Percentiles rank a stretch among this genome's conserved stretches.
These are phyloP conservation scores for Chloroclystis v-ata DNA, from an alignment of 2,888 invertebrate genomes.

Conservation along the genomic window DNA sequence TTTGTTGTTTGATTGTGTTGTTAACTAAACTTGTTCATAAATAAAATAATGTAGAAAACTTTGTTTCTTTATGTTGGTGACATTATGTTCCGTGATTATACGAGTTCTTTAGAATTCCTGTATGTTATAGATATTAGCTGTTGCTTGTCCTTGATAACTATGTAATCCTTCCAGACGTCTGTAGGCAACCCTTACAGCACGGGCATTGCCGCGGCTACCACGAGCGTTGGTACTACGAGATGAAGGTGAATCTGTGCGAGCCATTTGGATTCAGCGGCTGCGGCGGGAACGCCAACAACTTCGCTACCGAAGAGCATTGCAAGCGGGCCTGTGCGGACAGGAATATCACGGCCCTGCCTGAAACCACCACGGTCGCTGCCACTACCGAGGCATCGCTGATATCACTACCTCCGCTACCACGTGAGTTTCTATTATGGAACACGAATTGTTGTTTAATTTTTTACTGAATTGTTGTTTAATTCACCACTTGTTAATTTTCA, in stretches of 20 bases:
- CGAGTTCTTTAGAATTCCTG: no score
- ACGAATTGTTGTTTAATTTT: no score
- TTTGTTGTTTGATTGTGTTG: no score
- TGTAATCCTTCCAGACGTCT: constrained; percentile 79
- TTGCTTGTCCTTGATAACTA: no score
- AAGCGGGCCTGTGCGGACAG: constrained; percentile 75
- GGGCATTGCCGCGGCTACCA: constrained; percentile 89
- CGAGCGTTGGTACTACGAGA: constrained; percentile 92
- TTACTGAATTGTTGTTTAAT: no score
- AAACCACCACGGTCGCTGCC: constrained; percentile 22
- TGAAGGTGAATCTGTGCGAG: constrained; percentile 82
- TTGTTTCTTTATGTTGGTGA: no score
- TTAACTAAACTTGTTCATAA: no score
- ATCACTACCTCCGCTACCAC: constrained; percentile 11
- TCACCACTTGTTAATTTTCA: no score
- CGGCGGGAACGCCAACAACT: constrained; percentile 92
- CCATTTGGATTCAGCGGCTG: constrained; percentile 94
- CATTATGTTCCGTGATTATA: no score
- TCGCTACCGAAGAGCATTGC: constrained; percentile 85
- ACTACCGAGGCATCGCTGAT: constrained; percentile 5
- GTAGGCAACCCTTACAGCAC: constrained; percentile 80
- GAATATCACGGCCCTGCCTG: constrained; percentile 24
- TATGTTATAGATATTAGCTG: no score
- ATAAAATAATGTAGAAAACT: no score
- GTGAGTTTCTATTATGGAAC: constrained; percentile 4